phyloP scores from a whole-genome alignment of 2,113 vertebrate genomes.

The Anthoscopus minutus region DNA sequence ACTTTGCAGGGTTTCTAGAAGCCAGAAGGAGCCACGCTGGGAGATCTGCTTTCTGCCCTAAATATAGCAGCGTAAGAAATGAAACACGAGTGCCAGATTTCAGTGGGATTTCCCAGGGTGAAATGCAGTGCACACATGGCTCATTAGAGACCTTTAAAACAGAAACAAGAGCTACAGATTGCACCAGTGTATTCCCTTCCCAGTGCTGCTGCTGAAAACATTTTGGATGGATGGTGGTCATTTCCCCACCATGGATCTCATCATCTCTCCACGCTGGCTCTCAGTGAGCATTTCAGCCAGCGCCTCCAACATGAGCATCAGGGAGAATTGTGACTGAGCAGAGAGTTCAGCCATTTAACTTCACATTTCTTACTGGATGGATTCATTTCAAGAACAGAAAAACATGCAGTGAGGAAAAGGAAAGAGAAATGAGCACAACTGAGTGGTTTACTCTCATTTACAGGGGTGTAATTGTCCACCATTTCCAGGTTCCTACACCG shows the following conservation, averaged over 20 bases:
- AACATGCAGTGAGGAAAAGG: neutral
- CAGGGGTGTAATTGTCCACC: neutral
- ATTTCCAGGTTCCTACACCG: neutral
- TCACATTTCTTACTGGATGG: neutral
- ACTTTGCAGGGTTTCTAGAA: constrained; percentile 33
- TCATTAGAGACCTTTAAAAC: constrained; percentile 56
- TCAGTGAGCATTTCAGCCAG: neutral
- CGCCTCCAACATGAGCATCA: neutral
- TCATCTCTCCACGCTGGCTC: neutral
- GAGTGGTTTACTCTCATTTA: neutral
- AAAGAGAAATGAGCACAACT: neutral
- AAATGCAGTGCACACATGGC: constrained; percentile 32
- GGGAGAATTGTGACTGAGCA: neutral
- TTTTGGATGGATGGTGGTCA: constrained; percentile 32
- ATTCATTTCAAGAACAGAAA: neutral
- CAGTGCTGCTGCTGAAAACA: neutral
- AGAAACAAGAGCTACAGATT: constrained; percentile 11
- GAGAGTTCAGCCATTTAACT: neutral
- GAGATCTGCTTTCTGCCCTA: constrained; percentile 56
- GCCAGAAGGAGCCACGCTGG: constrained; percentile 40
- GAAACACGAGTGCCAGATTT: constrained; percentile 50
- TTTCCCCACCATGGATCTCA: constrained; percentile 11
- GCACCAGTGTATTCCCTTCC: constrained; percentile 15
- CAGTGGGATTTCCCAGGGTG: constrained; percentile 59
- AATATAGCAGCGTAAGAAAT: constrained; percentile 42